Conservation (phyloP, 2,113 vertebrate genomes). For the Aegithalos caudatus region DNA sequence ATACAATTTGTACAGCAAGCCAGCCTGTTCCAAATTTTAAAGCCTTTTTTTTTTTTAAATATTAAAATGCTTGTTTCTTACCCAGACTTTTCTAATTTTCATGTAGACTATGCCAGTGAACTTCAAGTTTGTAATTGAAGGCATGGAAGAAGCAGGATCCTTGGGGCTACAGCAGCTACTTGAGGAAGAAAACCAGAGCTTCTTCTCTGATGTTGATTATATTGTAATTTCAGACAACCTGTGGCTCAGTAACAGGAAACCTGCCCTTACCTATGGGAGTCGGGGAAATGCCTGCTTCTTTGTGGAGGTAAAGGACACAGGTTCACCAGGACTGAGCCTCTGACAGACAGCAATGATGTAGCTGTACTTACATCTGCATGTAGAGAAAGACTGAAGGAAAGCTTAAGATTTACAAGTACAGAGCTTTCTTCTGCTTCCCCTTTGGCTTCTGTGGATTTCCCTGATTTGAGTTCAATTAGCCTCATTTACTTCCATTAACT, state of each 20-base stretch:
- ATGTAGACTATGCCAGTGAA: conserved; percentile 76
- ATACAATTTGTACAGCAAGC: neutral
- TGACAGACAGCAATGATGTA: neutral
- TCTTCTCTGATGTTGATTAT: conserved; percentile 75
- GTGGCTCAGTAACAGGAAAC: conserved; percentile 72
- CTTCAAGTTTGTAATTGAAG: conserved; percentile 79
- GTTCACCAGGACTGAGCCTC: neutral
- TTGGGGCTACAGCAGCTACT: conserved; percentile 68
- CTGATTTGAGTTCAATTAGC: neutral
- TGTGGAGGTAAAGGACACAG: conserved; percentile 69
- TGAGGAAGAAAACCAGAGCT: conserved; percentile 46
- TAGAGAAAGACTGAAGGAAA: neutral
- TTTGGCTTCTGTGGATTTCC: neutral
- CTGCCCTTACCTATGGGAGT: conserved; percentile 73
- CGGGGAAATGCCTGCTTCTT: conserved; percentile 75
- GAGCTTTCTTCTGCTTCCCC: neutral
- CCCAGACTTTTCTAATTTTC: neutral
- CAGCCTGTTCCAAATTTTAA: neutral
- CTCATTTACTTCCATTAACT: neutral
- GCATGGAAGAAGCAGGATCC: conserved; percentile 81
- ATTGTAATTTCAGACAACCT: conserved; percentile 78
- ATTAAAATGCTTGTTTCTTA: neutral
- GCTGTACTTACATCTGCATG: neutral
- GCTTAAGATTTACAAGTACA: neutral
- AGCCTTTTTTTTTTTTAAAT: neutral